Conservation (phyloP, 2,113 vertebrate species). For the Salminus brasiliensis region DNA sequence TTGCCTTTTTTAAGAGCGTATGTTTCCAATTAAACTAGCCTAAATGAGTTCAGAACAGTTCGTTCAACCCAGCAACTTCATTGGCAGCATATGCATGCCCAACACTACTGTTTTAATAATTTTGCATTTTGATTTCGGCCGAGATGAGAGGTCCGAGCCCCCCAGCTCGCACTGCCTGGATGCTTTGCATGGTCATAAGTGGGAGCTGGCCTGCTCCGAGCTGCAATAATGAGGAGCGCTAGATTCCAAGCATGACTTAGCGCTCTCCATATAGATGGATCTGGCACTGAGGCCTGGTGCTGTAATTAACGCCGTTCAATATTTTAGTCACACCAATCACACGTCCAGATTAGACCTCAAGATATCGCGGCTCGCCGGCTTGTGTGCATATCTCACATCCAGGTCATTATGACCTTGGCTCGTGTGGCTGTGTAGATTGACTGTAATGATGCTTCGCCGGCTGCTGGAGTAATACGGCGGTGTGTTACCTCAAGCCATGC, state of each 20-base stretch:
- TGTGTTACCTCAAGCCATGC: slow-evolving; percentile 2
- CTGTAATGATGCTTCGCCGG: slow-evolving; percentile 48
- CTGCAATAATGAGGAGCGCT: background rate
- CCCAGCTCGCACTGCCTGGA: background rate
- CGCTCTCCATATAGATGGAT: background rate
- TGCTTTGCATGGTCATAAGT: background rate
- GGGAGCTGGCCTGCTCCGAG: background rate
- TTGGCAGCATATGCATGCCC: background rate
- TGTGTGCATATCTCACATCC: background rate
- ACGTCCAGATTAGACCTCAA: background rate
- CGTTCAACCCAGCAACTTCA: too few species aligned
- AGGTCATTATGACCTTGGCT: slow-evolving; percentile 18
- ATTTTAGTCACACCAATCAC: background rate
- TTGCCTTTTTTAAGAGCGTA: too few species aligned
- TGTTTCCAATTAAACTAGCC: too few species aligned
- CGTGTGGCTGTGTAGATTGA: slow-evolving; percentile 4
- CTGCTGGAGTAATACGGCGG: slow-evolving; percentile 41
- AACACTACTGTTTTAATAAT: background rate
- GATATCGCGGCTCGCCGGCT: background rate
- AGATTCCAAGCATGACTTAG: background rate
- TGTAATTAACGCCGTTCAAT: background rate
- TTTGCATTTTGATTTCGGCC: background rate
- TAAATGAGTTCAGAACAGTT: too few species aligned
- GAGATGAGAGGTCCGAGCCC: background rate
- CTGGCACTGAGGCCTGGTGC: background rate